Evolutionary conservation across 2,113 vertebrate genomes (phyloP).

Genomic region (Myiagra hebetior): DNA sequence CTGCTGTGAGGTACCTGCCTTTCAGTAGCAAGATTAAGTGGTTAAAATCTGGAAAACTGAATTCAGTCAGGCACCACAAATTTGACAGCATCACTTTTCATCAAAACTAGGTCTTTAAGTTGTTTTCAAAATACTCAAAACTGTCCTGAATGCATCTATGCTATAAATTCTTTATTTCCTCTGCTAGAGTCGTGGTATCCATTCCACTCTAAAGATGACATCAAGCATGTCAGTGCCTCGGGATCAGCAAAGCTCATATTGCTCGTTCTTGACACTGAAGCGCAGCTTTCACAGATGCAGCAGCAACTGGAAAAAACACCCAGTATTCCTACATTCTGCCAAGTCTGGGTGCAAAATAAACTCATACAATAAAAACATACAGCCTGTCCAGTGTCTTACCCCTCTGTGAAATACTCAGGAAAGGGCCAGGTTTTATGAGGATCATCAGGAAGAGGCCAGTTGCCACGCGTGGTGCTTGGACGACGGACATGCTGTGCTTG

Average conservation of each 20-base stretch:
- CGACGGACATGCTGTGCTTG: slow-evolving; percentile 92
- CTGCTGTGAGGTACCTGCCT: background rate
- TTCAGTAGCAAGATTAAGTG: background rate
- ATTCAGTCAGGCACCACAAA: background rate
- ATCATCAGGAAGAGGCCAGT: slow-evolving; percentile 93
- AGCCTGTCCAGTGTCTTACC: slow-evolving; percentile 73
- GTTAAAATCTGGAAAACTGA: background rate
- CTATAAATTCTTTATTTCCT: background rate
- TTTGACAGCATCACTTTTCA: background rate
- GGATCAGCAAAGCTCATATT: background rate
- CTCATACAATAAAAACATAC: fast-evolving
- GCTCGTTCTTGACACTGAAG: background rate
- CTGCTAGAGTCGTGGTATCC: fast-evolving
- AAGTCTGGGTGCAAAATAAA: background rate
- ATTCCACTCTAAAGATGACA: background rate
- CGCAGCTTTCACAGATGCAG: background rate
- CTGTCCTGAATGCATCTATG: background rate
- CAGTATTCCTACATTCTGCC: background rate
- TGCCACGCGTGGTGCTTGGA: slow-evolving; percentile 84
- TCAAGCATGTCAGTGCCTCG: background rate
- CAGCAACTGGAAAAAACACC: background rate
- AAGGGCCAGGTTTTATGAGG: slow-evolving; percentile 93
- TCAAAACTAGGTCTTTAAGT: background rate
- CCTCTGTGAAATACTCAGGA: slow-evolving; percentile 92
- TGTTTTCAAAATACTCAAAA: background rate